These are phyloP conservation scores for Hartigia nigra DNA, from an alignment of 2,888 invertebrate species.

Conservation along the genomic window DNA sequence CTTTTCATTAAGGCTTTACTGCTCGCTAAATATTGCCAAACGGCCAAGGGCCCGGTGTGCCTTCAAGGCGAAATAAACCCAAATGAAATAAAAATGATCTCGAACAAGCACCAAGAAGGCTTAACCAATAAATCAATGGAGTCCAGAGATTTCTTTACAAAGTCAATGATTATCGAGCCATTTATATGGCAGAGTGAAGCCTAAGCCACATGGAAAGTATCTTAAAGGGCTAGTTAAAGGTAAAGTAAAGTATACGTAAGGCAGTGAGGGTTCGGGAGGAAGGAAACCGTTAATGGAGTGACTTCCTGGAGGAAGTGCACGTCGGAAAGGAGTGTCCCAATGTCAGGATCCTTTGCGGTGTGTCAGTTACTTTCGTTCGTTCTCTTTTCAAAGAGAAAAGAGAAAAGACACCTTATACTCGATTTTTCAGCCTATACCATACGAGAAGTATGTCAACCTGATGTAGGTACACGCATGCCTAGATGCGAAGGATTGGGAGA, in stretches of 20 bases:
- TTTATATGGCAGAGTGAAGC: not conserved
- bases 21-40: conserved; percentile 51
- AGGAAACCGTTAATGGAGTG: not conserved
- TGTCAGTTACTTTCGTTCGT: not conserved
- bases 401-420: not conserved
- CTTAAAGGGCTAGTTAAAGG: not conserved
- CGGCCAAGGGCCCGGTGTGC: not conserved
- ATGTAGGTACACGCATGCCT: not conserved
- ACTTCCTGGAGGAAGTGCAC: not conserved
- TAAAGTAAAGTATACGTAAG: not conserved
- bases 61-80: not conserved
- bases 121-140: not conserved
- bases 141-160: not conserved
- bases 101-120: not conserved
- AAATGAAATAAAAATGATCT: not conserved
- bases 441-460: not conserved
- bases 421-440: not conserved
- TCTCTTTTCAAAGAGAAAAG: not conserved
- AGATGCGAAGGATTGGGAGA: not conserved
- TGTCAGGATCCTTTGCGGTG: not conserved
- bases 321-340: not conserved
- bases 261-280: not conserved
- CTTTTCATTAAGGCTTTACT: conserved; percentile 55
- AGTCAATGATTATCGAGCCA: not conserved
- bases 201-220: not conserved